These are phyloP conservation scores for Coreius guichenoti DNA, from an alignment of 2,797 vertebrate species.

Conservation along the genomic window DNA sequence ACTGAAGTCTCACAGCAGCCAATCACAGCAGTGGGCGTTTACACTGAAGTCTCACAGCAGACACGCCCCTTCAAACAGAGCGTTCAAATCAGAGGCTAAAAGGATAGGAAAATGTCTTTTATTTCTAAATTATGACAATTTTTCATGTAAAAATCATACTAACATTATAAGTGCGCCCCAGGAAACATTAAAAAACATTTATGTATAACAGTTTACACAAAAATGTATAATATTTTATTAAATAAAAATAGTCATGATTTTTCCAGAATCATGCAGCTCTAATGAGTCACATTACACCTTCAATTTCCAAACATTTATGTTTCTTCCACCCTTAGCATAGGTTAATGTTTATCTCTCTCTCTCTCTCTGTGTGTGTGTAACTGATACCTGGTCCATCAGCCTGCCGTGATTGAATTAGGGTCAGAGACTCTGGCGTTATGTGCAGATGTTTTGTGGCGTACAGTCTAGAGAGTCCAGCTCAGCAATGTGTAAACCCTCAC, in stretches of 20 bases:
- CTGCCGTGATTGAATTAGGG: conserved; percentile 70
- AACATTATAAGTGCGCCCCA: too few species aligned
- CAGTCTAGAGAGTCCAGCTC: conserved; percentile 48
- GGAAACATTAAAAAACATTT: too few species aligned
- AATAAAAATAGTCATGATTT: neutral
- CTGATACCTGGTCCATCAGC: conserved; percentile 73
- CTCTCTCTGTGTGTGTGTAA: conserved; percentile 61
- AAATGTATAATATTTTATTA: too few species aligned
- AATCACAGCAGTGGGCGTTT: too few species aligned
- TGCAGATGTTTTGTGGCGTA: conserved; percentile 42
- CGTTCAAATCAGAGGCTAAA: too few species aligned
- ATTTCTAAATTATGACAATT: too few species aligned
- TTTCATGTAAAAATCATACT: too few species aligned
- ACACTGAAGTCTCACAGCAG: too few species aligned
- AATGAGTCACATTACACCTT: neutral
- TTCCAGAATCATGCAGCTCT: neutral
- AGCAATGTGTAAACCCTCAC: conserved; percentile 45
- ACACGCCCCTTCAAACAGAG: too few species aligned
- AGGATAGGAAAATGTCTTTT: too few species aligned
- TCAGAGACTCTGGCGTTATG: conserved; percentile 63
- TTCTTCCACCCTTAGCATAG: conserved; percentile 26
- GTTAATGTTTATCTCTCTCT: conserved; percentile 46
- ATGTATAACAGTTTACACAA: too few species aligned
- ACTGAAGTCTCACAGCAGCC: too few species aligned
- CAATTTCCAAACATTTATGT: neutral